Base-by-base conservation (phyloP, 1,140 invertebrate genomes). In the Diabrotica undecimpunctata region DNA sequence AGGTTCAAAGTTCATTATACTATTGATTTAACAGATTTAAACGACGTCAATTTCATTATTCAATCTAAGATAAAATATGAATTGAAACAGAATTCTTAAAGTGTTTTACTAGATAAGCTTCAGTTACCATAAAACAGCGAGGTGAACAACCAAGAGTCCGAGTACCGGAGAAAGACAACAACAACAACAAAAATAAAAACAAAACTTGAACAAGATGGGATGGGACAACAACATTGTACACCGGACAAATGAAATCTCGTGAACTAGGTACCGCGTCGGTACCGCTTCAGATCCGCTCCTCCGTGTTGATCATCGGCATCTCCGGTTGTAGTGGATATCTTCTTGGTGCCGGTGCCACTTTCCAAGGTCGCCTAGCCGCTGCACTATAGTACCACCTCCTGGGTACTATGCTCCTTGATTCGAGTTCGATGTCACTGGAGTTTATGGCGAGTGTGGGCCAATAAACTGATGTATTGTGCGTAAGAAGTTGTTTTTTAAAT, bases 281-380 rank as follows among this genome's bases (percentile, higher is more conserved):
- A 54, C 13, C 13, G 13, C 54, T 8, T 54, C 12, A 12, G 4
- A 54, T 13, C 54, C 12, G 9, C 13, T 13, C 8, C 13, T 13
- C 12, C 13, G 54, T 9, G 65, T 63, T 66, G 66, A 62, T 67
- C 66, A 67, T 67, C 66, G 66, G 66, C 66, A 64, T 67, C 62
- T 67, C 66, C 39, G 61, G 60, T 67, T 8, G 8, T n/a, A 6
- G 8, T 46, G 25, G 25, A 25, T 25, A 25, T 25, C 25, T 25
- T 25, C 25, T 25, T 25, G 25, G 25, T 67, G 61, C 62, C 11
- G 50, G 14, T 58, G 54, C 14, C 53, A 54, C 37, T 37, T 58
- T 46, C 56, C 66, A 67, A 67, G 66, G 66, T 61, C 66, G 66
- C 62, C 66, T 61, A 61, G 65, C 65, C 65, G 62, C 63, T 67